These are phyloP conservation scores for Batillaria attramentaria DNA, from an alignment of 1,140 invertebrate genomes.

Conservation along the genomic window DNA sequence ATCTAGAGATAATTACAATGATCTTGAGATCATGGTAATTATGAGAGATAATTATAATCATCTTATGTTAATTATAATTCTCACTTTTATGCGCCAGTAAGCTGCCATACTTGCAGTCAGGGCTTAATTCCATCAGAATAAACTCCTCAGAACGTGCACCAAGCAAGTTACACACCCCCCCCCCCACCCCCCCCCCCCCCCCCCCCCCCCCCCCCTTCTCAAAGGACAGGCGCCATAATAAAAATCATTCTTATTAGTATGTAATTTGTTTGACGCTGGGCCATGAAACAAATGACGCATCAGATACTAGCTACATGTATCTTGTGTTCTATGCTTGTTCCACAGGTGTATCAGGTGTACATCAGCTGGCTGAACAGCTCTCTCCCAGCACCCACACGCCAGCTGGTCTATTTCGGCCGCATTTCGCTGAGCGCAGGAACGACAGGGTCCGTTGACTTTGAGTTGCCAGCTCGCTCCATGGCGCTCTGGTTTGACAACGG, in stretches of 20 bases:
- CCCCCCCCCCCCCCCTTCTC: background rate
- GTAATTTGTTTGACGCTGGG: background rate
- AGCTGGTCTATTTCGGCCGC: slow-evolving; percentile 52
- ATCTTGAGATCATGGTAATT: no score
- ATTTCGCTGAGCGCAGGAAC: slow-evolving; percentile 9
- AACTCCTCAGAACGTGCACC: background rate
- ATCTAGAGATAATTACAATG: no score
- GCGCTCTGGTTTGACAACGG: slow-evolving; percentile 52
- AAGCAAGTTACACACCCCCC: background rate
- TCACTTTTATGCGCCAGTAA: no score
- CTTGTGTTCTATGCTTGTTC: slow-evolving; percentile 50
- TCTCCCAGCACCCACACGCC: slow-evolving; percentile 45
- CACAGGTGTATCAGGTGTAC: slow-evolving; percentile 27
- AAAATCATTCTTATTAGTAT: background rate
- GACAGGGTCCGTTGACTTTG: slow-evolving; percentile 17
- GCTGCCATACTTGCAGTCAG: no score
- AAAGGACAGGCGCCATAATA: background rate
- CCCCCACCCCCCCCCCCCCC: no score
- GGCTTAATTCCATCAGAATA: background rate
- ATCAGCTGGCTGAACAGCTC: slow-evolving; percentile 38
- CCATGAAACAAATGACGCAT: background rate
- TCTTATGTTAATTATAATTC: no score
- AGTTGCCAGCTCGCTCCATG: slow-evolving; percentile 41
- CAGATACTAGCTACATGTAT: background rate
- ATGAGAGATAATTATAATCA: no score